These are phyloP conservation scores for Luffia ferchaultella DNA, from an alignment of 2,888 invertebrate genomes.

Conservation along the genomic window DNA sequence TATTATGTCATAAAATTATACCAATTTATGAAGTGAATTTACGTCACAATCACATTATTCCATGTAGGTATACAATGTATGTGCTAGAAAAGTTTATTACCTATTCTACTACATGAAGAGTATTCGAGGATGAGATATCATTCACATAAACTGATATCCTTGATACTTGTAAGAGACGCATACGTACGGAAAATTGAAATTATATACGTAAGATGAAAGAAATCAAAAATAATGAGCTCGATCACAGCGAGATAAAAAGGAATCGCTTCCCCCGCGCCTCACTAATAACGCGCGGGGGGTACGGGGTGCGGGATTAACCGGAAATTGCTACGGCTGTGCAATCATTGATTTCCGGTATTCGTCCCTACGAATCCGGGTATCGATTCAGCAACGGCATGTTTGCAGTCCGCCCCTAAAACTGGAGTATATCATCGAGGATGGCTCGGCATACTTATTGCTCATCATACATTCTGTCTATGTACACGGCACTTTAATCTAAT, in stretches of 20 bases:
- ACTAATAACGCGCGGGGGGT: neutral
- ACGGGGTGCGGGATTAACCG: conserved; percentile 21
- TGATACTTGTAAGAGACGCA: too few species aligned
- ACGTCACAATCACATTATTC: too few species aligned
- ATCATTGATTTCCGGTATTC: conserved; percentile 40
- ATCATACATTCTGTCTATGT: too few species aligned
- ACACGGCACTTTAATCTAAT: too few species aligned
- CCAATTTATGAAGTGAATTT: too few species aligned
- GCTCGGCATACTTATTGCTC: too few species aligned
- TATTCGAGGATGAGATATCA: too few species aligned
- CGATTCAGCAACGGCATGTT: neutral
- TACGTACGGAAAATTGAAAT: neutral
- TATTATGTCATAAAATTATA: too few species aligned
- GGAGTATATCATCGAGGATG: neutral
- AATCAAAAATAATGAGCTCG: neutral
- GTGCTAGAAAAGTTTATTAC: too few species aligned
- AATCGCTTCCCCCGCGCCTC: neutral
- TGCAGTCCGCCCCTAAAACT: neutral
- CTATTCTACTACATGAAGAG: too few species aligned
- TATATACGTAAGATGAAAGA: neutral
- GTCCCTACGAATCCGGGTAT: neutral
- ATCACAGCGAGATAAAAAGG: neutral
- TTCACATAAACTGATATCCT: too few species aligned
- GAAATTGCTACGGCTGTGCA: conserved; percentile 44
- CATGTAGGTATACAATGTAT: too few species aligned